A percentile compares a stretch with the other conserved stretches of the same genome.
Conservation (phyloP, 2,888 invertebrate species). For the Crioceris asparagi region DNA sequence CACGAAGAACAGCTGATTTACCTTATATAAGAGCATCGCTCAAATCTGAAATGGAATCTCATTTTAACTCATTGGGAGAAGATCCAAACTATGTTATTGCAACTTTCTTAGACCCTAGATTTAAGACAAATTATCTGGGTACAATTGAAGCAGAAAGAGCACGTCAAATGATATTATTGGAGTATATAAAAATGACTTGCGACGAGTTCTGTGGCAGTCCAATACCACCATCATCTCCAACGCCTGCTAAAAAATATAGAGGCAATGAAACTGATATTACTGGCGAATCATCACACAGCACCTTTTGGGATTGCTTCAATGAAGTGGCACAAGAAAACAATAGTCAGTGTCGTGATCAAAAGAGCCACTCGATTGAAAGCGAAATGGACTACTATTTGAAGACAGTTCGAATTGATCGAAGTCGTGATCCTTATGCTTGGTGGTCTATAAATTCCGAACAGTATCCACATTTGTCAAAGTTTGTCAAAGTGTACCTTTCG, state of each 20-base stretch:
- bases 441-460: slow-evolving; percentile 18
- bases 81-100: slow-evolving; percentile 15
- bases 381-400: slow-evolving; percentile 24
- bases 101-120: slow-evolving; percentile 17
- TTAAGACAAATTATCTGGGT: slow-evolving; percentile 19
- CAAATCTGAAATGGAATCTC: slow-evolving; percentile 17
- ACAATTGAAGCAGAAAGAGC: slow-evolving; percentile 22
- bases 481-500: not conserved
- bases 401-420: slow-evolving; percentile 19
- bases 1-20: slow-evolving; percentile 9
- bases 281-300: slow-evolving; percentile 15
- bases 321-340: slow-evolving; percentile 16
- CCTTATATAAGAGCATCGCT: slow-evolving; percentile 15
- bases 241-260: slow-evolving; percentile 6
- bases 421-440: slow-evolving; percentile 20
- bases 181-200: slow-evolving; percentile 22
- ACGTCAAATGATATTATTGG: slow-evolving; percentile 22
- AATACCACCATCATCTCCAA: slow-evolving; percentile 9
- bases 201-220: slow-evolving; percentile 18
- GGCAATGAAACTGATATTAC: slow-evolving; percentile 15
- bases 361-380: slow-evolving; percentile 21
- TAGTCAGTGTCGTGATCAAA: slow-evolving; percentile 10
- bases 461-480: not conserved
- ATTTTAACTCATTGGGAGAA: slow-evolving; percentile 18
- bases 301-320: slow-evolving; percentile 19